Conservation (phyloP, 2,113 vertebrate species). For the Ardeotis arabs region DNA sequence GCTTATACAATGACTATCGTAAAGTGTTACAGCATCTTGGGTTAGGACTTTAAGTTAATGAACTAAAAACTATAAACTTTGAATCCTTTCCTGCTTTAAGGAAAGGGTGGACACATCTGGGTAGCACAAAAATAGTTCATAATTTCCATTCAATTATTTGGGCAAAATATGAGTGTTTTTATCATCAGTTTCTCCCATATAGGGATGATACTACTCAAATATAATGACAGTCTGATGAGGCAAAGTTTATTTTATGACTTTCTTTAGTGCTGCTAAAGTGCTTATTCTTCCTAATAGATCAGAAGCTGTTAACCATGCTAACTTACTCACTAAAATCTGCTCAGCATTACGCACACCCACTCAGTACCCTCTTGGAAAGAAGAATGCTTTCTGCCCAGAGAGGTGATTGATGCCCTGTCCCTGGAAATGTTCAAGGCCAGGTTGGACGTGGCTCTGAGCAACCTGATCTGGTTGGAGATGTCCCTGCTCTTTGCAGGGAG, state of each 20-base stretch:
- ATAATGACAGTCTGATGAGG: accelerated
- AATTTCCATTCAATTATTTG: not conserved
- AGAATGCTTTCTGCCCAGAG: not conserved
- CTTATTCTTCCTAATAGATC: not conserved
- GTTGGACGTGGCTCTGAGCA: too few species aligned
- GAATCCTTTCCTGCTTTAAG: not conserved
- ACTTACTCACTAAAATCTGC: not conserved
- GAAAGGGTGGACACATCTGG: not conserved
- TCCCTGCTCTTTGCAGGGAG: too few species aligned
- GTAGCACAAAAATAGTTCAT: not conserved
- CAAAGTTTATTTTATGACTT: not conserved
- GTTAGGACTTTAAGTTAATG: not conserved
- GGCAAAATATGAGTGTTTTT: not conserved
- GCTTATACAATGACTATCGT: not conserved
- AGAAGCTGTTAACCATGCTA: not conserved
- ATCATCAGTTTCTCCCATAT: not conserved
- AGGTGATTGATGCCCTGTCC: too few species aligned
- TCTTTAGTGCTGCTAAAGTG: not conserved
- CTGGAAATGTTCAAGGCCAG: too few species aligned
- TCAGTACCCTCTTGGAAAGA: not conserved
- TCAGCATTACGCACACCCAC: not conserved
- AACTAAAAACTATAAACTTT: not conserved
- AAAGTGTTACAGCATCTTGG: not conserved
- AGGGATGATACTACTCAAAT: not conserved
- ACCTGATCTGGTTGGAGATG: too few species aligned